Base-by-base conservation (phyloP, 2,888 invertebrate species). In the Trichogramma dendrolimi region DNA sequence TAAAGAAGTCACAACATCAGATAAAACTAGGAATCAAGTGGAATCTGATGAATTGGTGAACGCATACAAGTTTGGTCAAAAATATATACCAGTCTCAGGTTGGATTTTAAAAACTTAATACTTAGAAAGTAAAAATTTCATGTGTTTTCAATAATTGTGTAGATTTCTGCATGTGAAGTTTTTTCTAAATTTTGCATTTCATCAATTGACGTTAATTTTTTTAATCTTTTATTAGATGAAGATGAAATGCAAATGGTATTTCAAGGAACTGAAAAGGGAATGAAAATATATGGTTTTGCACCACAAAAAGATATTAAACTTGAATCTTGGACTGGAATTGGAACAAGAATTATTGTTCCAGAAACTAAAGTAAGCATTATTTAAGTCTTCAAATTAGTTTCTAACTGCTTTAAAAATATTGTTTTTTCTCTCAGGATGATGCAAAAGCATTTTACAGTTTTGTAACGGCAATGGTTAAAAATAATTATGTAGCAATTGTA, bases 21-120 rank as follows among this genome's bases (percentile, higher is more conserved):
- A 27, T 27, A 27, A 27, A 27, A 27, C 27, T 27, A 27, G 64
- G 56, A 64, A 65, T 55, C 56, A 62, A 54, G 40, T 64, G 10
- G 6, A 40, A 0, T 1, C 57, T n/a, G 67, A 70, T 27, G 58
- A 70, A 14, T 64, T 62, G 44, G 63, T 68, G 40, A 43, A 57
- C 56, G 71, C 70, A 8, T 73, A 69, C 39, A 65, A 67, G 55
- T 72, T 69, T 47, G 72, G 71, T 47, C 66, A 63, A 46, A 66
- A 44, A 43, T 67, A 68, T 54, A 61, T 71, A 61, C 63, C 69
- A 42, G 51, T 70, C 44, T 65, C 66, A 42, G 66, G 72, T 72
- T 27, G 27, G 27, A 27, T 27, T 27, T 27, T 27, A 27, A 27
- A 27, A 27, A 27, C 27, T 27, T 27, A 27, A 27, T 27, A 27